Percentiles rank a stretch among this genome's conserved stretches.
Evolutionary conservation across 53 echinoderm and acorn worm genomes (phyloP).

Genomic region (Astropecten irregularis): DNA sequence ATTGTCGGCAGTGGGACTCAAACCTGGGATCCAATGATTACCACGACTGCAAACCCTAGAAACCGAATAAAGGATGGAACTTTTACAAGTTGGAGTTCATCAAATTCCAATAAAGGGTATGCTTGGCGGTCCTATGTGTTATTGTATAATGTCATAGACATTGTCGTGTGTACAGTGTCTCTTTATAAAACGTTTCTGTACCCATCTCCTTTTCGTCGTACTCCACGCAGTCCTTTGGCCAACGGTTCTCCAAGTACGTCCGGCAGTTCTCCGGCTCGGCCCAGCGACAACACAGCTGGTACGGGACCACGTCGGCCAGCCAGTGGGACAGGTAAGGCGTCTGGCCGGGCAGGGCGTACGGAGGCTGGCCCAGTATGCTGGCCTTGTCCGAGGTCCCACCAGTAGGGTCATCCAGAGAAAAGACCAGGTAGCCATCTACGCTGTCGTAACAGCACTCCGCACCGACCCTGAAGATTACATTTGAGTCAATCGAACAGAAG

Average conservation of each 20-base stretch:
- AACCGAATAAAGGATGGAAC: too few species aligned
- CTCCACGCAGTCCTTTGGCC: constrained; percentile 67
- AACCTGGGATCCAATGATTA: too few species aligned
- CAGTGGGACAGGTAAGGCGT: constrained; percentile 88
- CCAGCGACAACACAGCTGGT: constrained; percentile 86
- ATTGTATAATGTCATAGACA: too few species aligned
- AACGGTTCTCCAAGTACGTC: constrained; percentile 65
- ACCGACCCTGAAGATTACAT: constrained; percentile 16
- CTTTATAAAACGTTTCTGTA: too few species aligned
- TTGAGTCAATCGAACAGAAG: too few species aligned
- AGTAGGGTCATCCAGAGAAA: constrained; percentile 48
- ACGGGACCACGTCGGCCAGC: constrained; percentile 77
- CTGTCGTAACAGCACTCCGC: constrained; percentile 69
- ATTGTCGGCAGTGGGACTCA: too few species aligned
- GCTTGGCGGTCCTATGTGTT: too few species aligned
- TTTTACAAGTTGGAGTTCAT: too few species aligned
- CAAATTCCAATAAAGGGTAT: too few species aligned
- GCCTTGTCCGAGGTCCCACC: constrained; percentile 73
- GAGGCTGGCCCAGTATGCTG: constrained; percentile 64
- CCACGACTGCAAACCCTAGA: too few species aligned
- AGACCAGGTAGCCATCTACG: constrained; percentile 41
- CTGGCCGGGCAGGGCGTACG: constrained; percentile 46
- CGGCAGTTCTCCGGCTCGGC: constrained; percentile 46
- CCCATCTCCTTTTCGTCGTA: constrained; percentile 70
- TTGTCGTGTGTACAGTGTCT: too few species aligned